A percentile compares a stretch with the other conserved stretches of the same genome.
phyloP scores from a whole-genome alignment of 1,140 invertebrate species.

The Copidosoma floridanum region DNA sequence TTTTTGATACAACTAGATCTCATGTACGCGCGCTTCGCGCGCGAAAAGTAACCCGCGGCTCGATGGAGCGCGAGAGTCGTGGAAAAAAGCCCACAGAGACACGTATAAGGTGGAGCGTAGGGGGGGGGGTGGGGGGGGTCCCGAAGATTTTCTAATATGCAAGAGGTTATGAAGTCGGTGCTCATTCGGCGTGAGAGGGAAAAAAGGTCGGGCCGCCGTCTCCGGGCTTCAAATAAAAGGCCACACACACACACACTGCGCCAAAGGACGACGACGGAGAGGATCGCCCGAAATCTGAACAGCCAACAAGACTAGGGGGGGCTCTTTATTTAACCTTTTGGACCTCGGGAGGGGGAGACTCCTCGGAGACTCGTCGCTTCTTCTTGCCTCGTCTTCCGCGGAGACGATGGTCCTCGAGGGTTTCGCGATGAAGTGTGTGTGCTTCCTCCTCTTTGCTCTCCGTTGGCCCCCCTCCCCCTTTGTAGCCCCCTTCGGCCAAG shows the following conservation, averaged over 20 bases:
- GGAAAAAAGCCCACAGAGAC: too few relatives aligned
- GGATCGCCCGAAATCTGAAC: conserved; percentile 24
- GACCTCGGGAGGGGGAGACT: neutral
- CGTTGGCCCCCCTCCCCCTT: too few relatives aligned
- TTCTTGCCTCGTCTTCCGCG: neutral
- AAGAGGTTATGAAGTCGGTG: neutral
- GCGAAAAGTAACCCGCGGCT: too few relatives aligned
- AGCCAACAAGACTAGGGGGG: conserved; percentile 21
- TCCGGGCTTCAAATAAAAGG: neutral
- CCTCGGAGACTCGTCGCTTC: conserved; percentile 3
- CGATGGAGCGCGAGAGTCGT: too few relatives aligned
- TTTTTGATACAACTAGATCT: too few relatives aligned
- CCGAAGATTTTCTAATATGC: neutral
- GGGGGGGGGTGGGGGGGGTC: too few relatives aligned
- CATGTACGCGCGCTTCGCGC: too few relatives aligned
- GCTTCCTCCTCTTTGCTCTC: too few relatives aligned
- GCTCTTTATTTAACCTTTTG: conserved; percentile 13
- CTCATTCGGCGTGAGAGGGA: neutral
- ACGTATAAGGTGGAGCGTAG: neutral
- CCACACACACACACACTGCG: too few relatives aligned
- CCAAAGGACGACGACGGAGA: neutral
- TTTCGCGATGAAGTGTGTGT: too few relatives aligned
- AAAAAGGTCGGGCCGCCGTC: neutral
- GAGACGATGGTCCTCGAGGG: conserved; percentile 16
- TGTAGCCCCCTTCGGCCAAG: too few relatives aligned